Evolutionary conservation across 64 coral and sea anemone genomes (phyloP).

Genomic region (Catalaphyllia jardinei): DNA sequence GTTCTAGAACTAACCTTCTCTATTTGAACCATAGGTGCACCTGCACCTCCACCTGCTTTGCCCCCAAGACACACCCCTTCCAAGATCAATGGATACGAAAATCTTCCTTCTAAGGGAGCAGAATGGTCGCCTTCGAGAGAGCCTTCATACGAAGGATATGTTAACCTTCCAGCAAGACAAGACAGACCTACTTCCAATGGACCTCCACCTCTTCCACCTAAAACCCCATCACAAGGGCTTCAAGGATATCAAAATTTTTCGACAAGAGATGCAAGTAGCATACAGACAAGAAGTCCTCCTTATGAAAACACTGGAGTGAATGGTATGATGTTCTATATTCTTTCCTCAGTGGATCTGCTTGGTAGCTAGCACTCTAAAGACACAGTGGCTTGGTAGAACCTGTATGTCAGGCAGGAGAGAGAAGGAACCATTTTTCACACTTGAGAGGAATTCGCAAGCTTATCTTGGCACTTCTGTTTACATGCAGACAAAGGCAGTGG

Average conservation of each 20-base stretch:
- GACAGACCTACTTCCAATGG: background rate
- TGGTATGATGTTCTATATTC: background rate
- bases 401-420: no score
- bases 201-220: slow-evolving; percentile 20
- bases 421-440: no score
- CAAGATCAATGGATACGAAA: slow-evolving; percentile 5
- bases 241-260: slow-evolving; percentile 38
- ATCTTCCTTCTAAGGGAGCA: background rate
- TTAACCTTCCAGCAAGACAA: background rate
- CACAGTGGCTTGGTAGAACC: no score
- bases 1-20: background rate
- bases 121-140: background rate
- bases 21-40: background rate
- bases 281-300: background rate
- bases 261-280: background rate
- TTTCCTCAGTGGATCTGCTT: background rate
- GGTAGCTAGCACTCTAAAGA: no score
- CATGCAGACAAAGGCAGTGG: no score
- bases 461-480: no score
- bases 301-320: slow-evolving; percentile 6
- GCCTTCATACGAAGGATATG: background rate
- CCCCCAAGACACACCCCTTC: background rate
- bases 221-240: background rate
- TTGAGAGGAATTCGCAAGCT: no score
- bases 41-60: background rate